Evolutionary conservation across 1,140 invertebrate genomes (phyloP).

Genomic region (Radopholus similis): DNA sequence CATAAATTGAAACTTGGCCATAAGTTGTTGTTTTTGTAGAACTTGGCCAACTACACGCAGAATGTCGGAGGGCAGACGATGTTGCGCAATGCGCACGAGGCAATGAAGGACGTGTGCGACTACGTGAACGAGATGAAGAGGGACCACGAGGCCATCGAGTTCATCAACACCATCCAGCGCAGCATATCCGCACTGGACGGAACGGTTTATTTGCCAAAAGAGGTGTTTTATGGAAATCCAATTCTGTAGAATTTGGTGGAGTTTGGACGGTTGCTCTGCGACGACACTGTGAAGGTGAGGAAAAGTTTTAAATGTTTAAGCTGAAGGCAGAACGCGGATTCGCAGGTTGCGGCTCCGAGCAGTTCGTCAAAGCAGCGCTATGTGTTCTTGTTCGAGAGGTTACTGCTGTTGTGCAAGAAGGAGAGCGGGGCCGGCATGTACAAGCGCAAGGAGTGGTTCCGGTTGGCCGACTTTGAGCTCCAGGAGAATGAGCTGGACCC

Average conservation of each 20-base stretch:
- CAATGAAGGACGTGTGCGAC: conserved; percentile 60
- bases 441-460: conserved; percentile 11
- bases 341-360: too few relatives aligned
- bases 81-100: conserved; percentile 18
- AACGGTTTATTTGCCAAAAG: too few relatives aligned
- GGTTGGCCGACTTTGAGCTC: conserved; percentile 28
- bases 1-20: conserved; percentile 6
- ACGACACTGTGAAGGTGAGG: conserved; percentile 50
- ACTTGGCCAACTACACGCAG: conserved; percentile 9
- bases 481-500: conserved; percentile 29
- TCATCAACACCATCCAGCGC: conserved; percentile 60
- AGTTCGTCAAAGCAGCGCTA: conserved; percentile 65
- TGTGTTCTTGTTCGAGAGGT: conserved; percentile 93
- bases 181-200: conserved; percentile 48
- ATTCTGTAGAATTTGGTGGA: neutral
- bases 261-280: conserved; percentile 61
- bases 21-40: neutral
- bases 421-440: conserved; percentile 69
- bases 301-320: too few relatives aligned
- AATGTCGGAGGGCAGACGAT: neutral
- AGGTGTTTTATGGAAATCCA: neutral
- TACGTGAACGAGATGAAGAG: conserved; percentile 64
- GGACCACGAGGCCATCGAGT: conserved; percentile 61
- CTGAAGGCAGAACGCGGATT: too few relatives aligned
- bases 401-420: conserved; percentile 89